phyloP scores from a whole-genome alignment of 2,888 invertebrate genomes.

The Apodemia duryi region DNA sequence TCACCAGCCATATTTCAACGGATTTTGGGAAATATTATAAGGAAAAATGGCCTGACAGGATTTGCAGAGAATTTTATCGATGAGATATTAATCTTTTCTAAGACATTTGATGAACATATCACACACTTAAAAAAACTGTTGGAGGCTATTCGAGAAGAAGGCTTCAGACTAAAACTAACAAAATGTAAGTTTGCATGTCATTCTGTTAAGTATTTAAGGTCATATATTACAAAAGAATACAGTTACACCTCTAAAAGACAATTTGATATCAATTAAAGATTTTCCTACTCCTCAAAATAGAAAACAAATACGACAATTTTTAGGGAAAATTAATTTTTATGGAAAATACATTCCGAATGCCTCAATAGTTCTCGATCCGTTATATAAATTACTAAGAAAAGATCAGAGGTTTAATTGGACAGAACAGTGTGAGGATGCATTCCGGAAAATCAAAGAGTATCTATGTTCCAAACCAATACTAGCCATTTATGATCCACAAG shows the following conservation, averaged over 20 bases:
- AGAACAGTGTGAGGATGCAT: background rate
- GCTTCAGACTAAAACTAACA: slow-evolving; percentile 32
- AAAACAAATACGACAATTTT: slow-evolving; percentile 8
- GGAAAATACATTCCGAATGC: background rate
- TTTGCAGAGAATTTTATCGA: slow-evolving; percentile 23
- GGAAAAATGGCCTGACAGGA: slow-evolving; percentile 23
- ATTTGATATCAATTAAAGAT: slow-evolving; percentile 6
- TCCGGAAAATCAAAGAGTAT: background rate
- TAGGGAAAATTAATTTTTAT: slow-evolving; percentile 2
- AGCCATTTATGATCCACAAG: slow-evolving; percentile 24
- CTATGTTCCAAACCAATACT: slow-evolving; percentile 19
- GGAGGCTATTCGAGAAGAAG: slow-evolving; percentile 30
- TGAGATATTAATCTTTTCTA: slow-evolving; percentile 30
- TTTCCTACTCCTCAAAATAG: slow-evolving; percentile 4
- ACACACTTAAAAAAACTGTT: slow-evolving; percentile 27
- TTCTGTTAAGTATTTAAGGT: slow-evolving; percentile 16
- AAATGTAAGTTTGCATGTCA: slow-evolving; percentile 29
- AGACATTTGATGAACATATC: slow-evolving; percentile 29
- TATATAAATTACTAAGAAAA: too few relatives aligned
- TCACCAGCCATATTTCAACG: slow-evolving; percentile 38
- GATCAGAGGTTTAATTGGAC: background rate
- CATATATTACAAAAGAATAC: slow-evolving; percentile 18
- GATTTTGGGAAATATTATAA: slow-evolving; percentile 24
- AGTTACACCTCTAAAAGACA: background rate
- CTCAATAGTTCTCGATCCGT: too few relatives aligned